phyloP scores from a whole-genome alignment of 2,888 invertebrate species.

The Aleiodes alternator region DNA sequence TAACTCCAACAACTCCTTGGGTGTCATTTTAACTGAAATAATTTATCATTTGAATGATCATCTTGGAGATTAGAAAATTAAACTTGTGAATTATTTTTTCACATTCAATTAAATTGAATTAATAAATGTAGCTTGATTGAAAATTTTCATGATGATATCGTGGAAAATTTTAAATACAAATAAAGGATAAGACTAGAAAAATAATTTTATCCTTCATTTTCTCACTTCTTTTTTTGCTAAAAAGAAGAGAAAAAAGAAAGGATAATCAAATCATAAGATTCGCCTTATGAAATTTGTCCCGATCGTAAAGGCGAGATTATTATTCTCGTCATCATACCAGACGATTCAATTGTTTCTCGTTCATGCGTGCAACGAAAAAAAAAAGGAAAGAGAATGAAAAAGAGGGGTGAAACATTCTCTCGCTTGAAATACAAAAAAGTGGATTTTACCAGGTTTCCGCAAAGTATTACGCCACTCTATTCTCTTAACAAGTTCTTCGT shows the following conservation, averaged over 20 bases:
- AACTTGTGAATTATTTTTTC: background rate
- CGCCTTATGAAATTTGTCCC: conserved; percentile 32
- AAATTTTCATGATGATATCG: too few relatives aligned
- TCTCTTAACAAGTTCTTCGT: conserved; percentile 42
- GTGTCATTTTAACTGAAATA: background rate
- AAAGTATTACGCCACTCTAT: conserved; percentile 59
- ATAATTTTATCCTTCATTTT: background rate
- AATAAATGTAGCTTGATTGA: too few relatives aligned
- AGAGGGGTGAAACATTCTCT: conserved; percentile 38
- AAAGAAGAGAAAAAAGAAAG: background rate
- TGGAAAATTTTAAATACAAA: background rate
- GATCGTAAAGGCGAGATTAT: conserved; percentile 34
- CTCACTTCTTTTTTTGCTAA: background rate
- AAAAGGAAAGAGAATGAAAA: background rate
- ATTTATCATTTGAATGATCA: conserved; percentile 10
- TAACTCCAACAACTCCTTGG: conserved; percentile 34
- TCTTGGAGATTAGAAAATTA: background rate
- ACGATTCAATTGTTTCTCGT: conserved; percentile 19
- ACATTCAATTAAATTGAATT: too few relatives aligned
- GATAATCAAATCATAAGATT: conserved; percentile 16
- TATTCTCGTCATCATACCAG: conserved; percentile 29
- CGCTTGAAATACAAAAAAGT: conserved; percentile 58
- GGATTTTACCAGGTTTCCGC: conserved; percentile 61
- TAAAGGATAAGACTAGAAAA: background rate
- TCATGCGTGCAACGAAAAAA: conserved; percentile 17